phyloP scores from a whole-genome alignment of 2,888 invertebrate genomes.

The Tanypteryx hageni region DNA sequence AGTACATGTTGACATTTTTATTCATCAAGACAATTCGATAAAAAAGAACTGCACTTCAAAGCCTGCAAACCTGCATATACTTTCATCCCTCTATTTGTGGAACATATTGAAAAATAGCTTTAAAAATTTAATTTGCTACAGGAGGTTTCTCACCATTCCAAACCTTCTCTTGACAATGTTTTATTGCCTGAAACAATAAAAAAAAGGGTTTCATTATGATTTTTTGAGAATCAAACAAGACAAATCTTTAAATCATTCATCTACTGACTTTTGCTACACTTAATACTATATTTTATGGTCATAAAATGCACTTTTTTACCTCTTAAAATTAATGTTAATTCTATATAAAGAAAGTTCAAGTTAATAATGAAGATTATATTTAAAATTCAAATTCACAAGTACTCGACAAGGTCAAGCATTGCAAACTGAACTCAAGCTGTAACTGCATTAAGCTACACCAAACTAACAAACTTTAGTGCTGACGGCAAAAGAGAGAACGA shows the following conservation, averaged over 20 bases:
- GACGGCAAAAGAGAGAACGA: too few relatives aligned
- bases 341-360: too few relatives aligned
- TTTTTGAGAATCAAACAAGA: not conserved
- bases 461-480: too few relatives aligned
- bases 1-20: not conserved
- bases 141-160: slow-evolving; percentile 71
- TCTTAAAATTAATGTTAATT: too few relatives aligned
- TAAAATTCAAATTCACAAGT: too few relatives aligned
- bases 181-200: slow-evolving; percentile 72
- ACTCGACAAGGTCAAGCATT: too few relatives aligned
- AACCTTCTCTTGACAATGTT: slow-evolving; percentile 74
- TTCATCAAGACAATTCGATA: slow-evolving; percentile 12
- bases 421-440: too few relatives aligned
- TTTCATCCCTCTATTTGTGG: not conserved
- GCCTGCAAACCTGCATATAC: not conserved
- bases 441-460: too few relatives aligned
- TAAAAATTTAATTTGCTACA: slow-evolving; percentile 9
- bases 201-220: slow-evolving; percentile 31
- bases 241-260: not conserved
- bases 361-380: too few relatives aligned
- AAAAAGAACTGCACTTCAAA: slow-evolving; percentile 40
- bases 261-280: too few relatives aligned
- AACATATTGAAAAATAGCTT: not conserved
- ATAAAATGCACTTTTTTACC: too few relatives aligned
- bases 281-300: too few relatives aligned